Conservation (phyloP, 2,113 vertebrate species). For the Myrmophylax atrothorax region DNA sequence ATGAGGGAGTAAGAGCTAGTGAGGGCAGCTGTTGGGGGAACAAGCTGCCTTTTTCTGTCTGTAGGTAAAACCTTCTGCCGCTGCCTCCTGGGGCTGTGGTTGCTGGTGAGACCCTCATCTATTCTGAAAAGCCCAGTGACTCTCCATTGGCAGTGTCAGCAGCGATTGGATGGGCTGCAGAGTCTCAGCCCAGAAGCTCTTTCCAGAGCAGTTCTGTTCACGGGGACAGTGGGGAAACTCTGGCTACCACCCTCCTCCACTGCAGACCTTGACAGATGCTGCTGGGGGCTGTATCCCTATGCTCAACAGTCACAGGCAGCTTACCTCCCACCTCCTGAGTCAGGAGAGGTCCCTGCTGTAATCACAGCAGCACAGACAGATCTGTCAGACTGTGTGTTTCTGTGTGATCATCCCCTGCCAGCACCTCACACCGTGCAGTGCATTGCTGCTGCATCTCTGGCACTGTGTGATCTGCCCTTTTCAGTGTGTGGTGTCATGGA, state of each 20-base stretch:
- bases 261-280: background rate
- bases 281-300: background rate
- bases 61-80: background rate
- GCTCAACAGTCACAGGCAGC: background rate
- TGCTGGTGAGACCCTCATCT: background rate
- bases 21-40: background rate
- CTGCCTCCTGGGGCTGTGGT: background rate
- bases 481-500: background rate
- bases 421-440: fast-evolving
- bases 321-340: background rate
- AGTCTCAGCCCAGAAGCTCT: background rate
- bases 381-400: background rate
- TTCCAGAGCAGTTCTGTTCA: background rate
- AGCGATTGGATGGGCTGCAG: background rate
- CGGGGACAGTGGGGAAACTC: background rate
- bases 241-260: background rate
- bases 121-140: background rate
- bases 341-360: background rate
- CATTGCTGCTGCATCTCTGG: fast-evolving
- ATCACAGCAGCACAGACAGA: background rate
- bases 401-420: background rate
- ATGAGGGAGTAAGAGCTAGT: background rate
- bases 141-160: background rate
- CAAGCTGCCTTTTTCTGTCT: background rate
- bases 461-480: background rate